phyloP scores from a whole-genome alignment of 1,140 invertebrate species.

The Stegodyphus mimosarum region DNA sequence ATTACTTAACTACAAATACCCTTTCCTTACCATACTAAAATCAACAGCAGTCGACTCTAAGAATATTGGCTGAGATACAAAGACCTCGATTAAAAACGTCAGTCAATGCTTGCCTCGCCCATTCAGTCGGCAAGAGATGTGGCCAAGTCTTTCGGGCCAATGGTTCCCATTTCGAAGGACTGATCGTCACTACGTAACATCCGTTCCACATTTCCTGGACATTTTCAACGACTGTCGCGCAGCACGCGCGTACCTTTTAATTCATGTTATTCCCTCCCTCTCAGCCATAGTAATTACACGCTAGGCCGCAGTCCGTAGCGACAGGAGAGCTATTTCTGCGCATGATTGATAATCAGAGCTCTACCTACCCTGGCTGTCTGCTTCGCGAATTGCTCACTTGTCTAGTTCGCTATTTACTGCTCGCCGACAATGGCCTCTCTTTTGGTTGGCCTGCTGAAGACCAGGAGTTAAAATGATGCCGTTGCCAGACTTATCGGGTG shows the following conservation, averaged over 20 bases:
- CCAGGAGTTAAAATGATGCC: not conserved
- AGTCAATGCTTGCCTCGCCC: no score
- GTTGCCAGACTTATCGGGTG: not conserved
- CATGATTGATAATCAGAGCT: slow-evolving; percentile 42
- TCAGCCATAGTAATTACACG: slow-evolving; percentile 36
- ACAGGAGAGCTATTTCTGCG: slow-evolving; percentile 24
- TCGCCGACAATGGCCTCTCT: not conserved
- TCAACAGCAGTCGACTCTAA: no score
- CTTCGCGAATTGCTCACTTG: slow-evolving; percentile 20
- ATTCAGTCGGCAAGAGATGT: no score
- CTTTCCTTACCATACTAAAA: no score
- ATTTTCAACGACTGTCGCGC: slow-evolving; percentile 6
- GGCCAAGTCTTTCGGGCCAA: no score
- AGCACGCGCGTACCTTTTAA: slow-evolving; percentile 10
- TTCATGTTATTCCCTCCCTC: slow-evolving; percentile 12
- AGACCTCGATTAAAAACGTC: no score
- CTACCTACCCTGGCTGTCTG: not conserved
- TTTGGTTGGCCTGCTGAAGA: no score
- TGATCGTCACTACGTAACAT: no score
- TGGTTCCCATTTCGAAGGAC: no score
- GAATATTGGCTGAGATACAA: no score
- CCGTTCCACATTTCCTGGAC: not conserved
- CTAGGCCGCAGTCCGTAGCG: slow-evolving; percentile 9
- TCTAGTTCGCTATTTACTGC: slow-evolving; percentile 39
- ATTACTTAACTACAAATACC: no score